These are phyloP conservation scores for Atrina japonica DNA, from an alignment of 2,888 invertebrate genomes.

Conservation along the genomic window DNA sequence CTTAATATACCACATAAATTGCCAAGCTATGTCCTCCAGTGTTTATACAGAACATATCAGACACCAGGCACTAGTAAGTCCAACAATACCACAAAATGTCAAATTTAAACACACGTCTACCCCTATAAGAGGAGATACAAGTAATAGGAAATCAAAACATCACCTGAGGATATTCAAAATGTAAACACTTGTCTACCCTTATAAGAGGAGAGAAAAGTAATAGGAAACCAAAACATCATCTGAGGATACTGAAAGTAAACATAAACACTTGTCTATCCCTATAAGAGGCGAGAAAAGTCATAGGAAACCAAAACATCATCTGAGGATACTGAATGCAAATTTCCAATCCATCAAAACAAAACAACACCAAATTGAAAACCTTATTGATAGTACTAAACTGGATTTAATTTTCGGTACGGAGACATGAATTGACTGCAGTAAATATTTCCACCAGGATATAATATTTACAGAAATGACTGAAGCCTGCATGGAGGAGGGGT, in stretches of 20 bases:
- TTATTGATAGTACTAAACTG: constrained; percentile 17
- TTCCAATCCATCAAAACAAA: constrained; percentile 23
- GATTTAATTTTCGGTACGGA: constrained; percentile 6
- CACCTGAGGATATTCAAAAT: constrained; percentile 8
- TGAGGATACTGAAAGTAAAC: constrained; percentile 6
- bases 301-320: not conserved
- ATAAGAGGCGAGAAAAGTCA: not conserved
- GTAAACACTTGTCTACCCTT: not conserved
- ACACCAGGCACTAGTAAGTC: too few species aligned
- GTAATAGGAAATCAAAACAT: not conserved
- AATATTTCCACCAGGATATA: constrained; percentile 8
- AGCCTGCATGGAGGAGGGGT: constrained; percentile 12
- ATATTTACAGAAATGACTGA: constrained; percentile 19
- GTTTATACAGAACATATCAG: too few species aligned
- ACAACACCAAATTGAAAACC: constrained; percentile 1
- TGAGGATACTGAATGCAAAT: constrained; percentile 18
- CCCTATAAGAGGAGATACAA: not conserved
- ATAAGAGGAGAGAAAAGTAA: not conserved
- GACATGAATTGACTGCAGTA: constrained; percentile 3
- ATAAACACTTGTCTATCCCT: not conserved
- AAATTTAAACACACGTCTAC: not conserved
- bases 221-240: not conserved
- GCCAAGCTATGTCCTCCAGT: too few species aligned
- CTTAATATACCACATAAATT: too few species aligned
- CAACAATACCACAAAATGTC: too few species aligned